phyloP scores from a whole-genome alignment of 2,888 invertebrate genomes.

The Allolobophora icterica region DNA sequence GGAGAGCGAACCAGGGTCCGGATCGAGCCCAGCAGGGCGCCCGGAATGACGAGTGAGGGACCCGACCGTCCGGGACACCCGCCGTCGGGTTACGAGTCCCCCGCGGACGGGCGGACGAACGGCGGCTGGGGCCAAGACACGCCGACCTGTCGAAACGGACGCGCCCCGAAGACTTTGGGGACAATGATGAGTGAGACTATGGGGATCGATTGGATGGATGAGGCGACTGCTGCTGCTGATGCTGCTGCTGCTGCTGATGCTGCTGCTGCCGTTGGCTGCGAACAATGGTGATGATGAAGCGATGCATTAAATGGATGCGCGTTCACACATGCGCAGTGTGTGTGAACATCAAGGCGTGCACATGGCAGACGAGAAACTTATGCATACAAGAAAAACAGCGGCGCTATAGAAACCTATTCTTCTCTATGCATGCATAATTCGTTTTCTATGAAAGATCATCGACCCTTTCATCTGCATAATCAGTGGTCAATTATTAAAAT shows the following conservation, averaged over 20 bases:
- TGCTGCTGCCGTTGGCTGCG: neutral
- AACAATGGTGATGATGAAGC: conserved; percentile 3
- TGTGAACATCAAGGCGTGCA: no score
- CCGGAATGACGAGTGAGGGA: neutral
- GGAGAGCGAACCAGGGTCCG: neutral
- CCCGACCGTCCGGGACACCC: neutral
- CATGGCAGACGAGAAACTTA: no score
- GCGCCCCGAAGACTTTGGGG: neutral
- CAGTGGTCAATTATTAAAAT: no score
- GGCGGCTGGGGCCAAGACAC: neutral
- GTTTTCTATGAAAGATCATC: no score
- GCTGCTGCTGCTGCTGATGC: neutral
- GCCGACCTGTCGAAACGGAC: conserved; percentile 11
- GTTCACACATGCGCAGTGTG: no score
- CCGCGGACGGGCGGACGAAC: neutral
- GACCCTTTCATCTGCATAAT: no score
- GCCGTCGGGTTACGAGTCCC: neutral
- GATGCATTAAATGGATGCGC: neutral
- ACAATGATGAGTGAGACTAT: conserved; percentile 2
- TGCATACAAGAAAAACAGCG: no score
- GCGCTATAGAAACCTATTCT: no score
- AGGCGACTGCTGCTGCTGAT: neutral
- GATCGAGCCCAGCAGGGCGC: conserved; percentile 17
- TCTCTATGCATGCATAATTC: no score
- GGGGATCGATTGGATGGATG: neutral